These are phyloP conservation scores for Chelonoidis abingdonii DNA, from an alignment of 2,113 vertebrate species.

Conservation along the genomic window DNA sequence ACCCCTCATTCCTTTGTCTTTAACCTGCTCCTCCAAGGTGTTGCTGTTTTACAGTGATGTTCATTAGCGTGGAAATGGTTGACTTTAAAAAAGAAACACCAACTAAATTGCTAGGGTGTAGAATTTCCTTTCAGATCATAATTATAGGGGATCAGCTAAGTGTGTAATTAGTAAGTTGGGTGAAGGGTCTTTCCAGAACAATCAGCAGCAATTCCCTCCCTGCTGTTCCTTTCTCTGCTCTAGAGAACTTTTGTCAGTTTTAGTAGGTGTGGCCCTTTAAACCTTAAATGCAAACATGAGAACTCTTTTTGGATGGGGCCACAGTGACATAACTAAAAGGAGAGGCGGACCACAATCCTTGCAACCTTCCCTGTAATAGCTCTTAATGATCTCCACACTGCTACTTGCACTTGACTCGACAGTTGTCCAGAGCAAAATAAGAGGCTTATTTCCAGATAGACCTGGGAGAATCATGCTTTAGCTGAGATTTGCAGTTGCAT, in stretches of 20 bases:
- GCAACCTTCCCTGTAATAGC: neutral
- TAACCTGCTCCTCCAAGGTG: constrained; percentile 37
- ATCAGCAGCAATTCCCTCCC: constrained; percentile 61
- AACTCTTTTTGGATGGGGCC: neutral
- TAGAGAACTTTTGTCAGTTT: constrained; percentile 42
- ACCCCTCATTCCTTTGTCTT: constrained; percentile 57
- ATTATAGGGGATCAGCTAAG: constrained; percentile 53
- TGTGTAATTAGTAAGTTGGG: constrained; percentile 69
- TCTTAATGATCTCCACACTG: neutral
- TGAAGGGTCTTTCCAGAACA: constrained; percentile 59
- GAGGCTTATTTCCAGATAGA: constrained; percentile 21
- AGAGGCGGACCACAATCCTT: neutral
- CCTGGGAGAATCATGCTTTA: neutral
- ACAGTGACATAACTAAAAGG: neutral
- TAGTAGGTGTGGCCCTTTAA: constrained; percentile 27
- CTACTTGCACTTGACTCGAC: neutral
- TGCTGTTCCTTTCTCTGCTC: constrained; percentile 42
- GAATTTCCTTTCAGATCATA: constrained; percentile 62
- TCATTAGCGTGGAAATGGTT: constrained; percentile 56
- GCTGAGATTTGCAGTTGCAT: neutral
- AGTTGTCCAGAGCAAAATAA: neutral
- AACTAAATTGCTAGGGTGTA: constrained; percentile 22
- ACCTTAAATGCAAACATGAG: constrained; percentile 4
- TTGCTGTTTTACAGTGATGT: constrained; percentile 44
- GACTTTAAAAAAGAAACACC: constrained; percentile 45